phyloP scores from a whole-genome alignment of 2,797 vertebrate species.

The Champsocephalus gunnari region DNA sequence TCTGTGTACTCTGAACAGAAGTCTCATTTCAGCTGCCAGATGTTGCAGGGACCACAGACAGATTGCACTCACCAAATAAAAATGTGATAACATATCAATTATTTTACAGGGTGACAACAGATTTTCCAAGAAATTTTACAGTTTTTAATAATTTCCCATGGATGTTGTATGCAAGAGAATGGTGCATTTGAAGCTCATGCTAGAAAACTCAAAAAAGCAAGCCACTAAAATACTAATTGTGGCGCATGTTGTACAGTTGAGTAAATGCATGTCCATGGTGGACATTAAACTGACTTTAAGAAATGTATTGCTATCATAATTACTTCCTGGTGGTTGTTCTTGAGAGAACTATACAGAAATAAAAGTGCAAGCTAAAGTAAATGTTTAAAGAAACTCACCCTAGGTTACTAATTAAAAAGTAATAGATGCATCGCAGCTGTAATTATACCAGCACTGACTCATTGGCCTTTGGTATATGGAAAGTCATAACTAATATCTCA shows the following conservation, averaged over 20 bases:
- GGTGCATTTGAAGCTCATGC: not conserved
- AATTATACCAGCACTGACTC: slow-evolving; percentile 67
- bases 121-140: slow-evolving; percentile 13
- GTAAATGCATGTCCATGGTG: not conserved
- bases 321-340: slow-evolving; percentile 23
- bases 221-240: not conserved
- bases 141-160: slow-evolving; percentile 1
- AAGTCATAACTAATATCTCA: slow-evolving; percentile 62
- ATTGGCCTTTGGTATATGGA: slow-evolving; percentile 61
- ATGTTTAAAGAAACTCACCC: slow-evolving; percentile 55
- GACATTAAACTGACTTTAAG: not conserved
- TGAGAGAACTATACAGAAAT: slow-evolving; percentile 16
- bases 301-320: slow-evolving; percentile 15
- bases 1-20: slow-evolving; percentile 35
- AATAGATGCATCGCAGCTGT: slow-evolving; percentile 68
- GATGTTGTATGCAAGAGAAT: not conserved
- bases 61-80: slow-evolving; percentile 60
- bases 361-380: slow-evolving; percentile 32
- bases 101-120: slow-evolving; percentile 40
- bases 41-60: slow-evolving; percentile 56
- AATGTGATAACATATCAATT: slow-evolving; percentile 50
- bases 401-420: slow-evolving; percentile 69
- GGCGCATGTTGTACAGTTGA: not conserved
- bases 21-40: slow-evolving; percentile 62
- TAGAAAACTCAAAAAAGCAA: not conserved